A percentile compares a stretch with the other conserved stretches of the same genome.
Conservation (phyloP, 64 coral and sea anemone genomes). For the Montipora capricornis region DNA sequence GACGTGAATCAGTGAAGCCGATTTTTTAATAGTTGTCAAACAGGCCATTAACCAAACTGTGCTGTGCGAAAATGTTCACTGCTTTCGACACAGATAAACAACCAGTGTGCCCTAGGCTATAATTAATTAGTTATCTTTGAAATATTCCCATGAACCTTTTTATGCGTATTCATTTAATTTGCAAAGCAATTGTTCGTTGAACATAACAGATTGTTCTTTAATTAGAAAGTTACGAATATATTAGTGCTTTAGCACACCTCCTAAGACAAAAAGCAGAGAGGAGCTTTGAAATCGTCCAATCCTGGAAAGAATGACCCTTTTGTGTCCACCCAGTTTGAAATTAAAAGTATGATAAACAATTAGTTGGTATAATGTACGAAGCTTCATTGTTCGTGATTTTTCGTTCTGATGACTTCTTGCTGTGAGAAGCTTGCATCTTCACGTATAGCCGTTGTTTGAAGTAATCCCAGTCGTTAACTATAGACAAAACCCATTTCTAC, state of each 20-base stretch:
- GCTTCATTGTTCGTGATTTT: conserved; percentile 28
- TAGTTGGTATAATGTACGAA: conserved; percentile 61
- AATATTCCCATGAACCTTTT: conserved; percentile 65
- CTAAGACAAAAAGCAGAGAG: conserved; percentile 61
- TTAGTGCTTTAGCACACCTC: conserved; percentile 77
- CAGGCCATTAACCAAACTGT: conserved; percentile 45
- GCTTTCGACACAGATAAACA: conserved; percentile 68
- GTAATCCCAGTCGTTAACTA: background rate
- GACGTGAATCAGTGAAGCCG: conserved; percentile 4
- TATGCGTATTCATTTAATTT: conserved; percentile 96
- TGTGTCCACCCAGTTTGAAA: conserved; percentile 69
- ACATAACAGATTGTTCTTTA: conserved; percentile 94
- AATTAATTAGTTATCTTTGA: conserved; percentile 82
- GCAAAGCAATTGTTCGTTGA: conserved; percentile 85
- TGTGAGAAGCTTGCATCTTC: background rate
- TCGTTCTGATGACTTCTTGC: conserved; percentile 32
- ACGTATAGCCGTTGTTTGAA: background rate
- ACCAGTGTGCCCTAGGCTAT: conserved; percentile 63
- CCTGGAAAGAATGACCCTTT: conserved; percentile 55
- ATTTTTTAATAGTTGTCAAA: conserved; percentile 27
- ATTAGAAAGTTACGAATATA: conserved; percentile 93
- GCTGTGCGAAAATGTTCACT: background rate
- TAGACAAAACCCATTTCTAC: conserved; percentile 36
- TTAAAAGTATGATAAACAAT: conserved; percentile 90
- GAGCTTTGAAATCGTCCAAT: conserved; percentile 21